phyloP scores from a whole-genome alignment of 2,113 vertebrate genomes.

The Aspidoscelis tigris region DNA sequence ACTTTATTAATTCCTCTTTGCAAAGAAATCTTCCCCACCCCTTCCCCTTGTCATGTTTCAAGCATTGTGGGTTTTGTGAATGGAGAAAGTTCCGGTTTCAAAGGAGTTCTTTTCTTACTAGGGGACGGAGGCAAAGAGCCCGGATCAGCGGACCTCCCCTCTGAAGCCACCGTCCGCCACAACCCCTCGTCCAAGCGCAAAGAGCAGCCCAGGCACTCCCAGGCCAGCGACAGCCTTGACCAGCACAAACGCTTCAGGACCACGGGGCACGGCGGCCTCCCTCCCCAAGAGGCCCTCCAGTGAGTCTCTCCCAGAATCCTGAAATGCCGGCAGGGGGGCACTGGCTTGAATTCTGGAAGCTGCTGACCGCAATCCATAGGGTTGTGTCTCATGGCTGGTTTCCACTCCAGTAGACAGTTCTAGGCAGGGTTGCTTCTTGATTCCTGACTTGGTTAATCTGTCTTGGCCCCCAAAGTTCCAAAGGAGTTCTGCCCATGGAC shows the following conservation, averaged over 20 bases:
- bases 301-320: slow-evolving; percentile 55
- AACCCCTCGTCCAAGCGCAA: slow-evolving; percentile 46
- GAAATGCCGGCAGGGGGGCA: neutral
- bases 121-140: slow-evolving; percentile 77
- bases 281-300: slow-evolving; percentile 79
- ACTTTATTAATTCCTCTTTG: too few species aligned
- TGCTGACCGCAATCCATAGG: too few species aligned
- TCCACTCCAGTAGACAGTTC: too few species aligned
- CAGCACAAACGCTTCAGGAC: slow-evolving; percentile 31
- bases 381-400: too few species aligned
- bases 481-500: too few species aligned
- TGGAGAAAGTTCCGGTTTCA: fast-evolving
- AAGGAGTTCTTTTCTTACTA: neutral
- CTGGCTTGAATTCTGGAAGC: neutral
- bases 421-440: too few species aligned
- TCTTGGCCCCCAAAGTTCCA: too few species aligned
- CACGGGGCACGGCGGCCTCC: slow-evolving; percentile 46
- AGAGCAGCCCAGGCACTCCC: slow-evolving; percentile 62
- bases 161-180: slow-evolving; percentile 71
- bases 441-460: too few species aligned
- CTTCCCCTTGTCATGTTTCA: fast-evolving
- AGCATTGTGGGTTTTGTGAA: fast-evolving
- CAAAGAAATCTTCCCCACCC: fast-evolving
- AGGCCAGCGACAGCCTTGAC: slow-evolving; percentile 68
- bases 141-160: slow-evolving; percentile 74